These are phyloP conservation scores for Trypoxylus dichotomus DNA, from an alignment of 1,140 invertebrate species.

Conservation along the genomic window DNA sequence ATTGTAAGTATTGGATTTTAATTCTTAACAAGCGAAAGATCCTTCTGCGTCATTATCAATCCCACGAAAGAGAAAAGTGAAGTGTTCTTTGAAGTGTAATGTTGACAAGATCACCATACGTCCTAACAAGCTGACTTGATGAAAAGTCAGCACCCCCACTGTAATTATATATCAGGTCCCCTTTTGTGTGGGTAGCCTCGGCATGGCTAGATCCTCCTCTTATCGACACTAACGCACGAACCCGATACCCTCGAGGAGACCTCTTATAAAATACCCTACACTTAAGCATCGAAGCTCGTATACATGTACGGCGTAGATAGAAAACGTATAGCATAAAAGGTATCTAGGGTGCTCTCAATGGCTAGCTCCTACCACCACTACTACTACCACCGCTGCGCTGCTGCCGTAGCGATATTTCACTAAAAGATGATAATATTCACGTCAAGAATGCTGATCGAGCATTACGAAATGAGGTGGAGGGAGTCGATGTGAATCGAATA, in stretches of 20 bases:
- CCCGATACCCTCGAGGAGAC: background rate
- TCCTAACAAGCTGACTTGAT: background rate
- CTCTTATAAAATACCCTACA: background rate
- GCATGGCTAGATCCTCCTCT: background rate
- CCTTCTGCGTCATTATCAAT: no score
- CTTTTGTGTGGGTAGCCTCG: background rate
- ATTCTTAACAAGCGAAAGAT: no score
- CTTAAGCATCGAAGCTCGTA: background rate
- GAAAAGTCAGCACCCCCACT: background rate
- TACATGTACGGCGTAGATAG: background rate
- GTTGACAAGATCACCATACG: background rate
- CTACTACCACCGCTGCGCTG: background rate
- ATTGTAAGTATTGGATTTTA: no score
- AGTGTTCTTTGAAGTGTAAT: background rate
- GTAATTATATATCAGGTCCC: background rate
- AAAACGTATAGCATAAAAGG: no score
- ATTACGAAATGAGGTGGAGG: background rate
- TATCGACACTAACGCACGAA: background rate
- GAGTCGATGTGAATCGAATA: background rate
- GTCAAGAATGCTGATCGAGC: slow-evolving; percentile 1
- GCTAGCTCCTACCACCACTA: no score
- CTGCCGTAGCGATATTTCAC: background rate
- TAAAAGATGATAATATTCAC: background rate
- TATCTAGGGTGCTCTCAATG: no score
- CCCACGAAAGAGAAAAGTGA: no score